phyloP scores from a whole-genome alignment of 2,797 vertebrate species.

The Nannoperca australis region DNA sequence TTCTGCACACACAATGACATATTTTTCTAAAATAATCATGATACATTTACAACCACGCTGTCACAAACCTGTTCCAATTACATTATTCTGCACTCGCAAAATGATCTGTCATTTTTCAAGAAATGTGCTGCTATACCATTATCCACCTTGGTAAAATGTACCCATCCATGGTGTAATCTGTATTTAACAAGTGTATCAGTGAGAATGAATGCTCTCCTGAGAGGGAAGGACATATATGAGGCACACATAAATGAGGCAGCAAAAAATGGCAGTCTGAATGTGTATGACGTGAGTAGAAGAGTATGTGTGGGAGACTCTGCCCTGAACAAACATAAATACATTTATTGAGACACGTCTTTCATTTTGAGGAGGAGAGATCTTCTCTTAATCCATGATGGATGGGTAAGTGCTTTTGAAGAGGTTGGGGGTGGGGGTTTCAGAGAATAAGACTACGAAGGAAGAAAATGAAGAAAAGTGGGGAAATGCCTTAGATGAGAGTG shows the following conservation, averaged over 20 bases:
- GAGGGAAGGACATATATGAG: background rate
- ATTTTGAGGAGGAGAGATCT: slow-evolving; percentile 33
- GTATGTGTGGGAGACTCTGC: slow-evolving; percentile 27
- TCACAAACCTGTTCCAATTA: slow-evolving; percentile 12
- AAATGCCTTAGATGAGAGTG: slow-evolving; percentile 46
- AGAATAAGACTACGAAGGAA: slow-evolving; percentile 25
- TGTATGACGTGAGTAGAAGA: background rate
- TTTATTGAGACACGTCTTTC: slow-evolving; percentile 38
- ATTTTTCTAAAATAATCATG: background rate
- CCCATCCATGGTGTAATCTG: slow-evolving; percentile 39
- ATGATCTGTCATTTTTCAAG: background rate
- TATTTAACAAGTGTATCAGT: slow-evolving; percentile 54
- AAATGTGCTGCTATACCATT: slow-evolving; percentile 18
- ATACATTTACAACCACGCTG: slow-evolving; percentile 12
- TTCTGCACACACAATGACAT: background rate
- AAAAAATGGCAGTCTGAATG: slow-evolving; percentile 18
- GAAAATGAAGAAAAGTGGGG: slow-evolving; percentile 16
- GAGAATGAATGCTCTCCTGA: slow-evolving; percentile 34
- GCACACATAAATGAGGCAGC: slow-evolving; percentile 17
- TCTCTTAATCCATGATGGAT: slow-evolving; percentile 48
- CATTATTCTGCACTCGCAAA: background rate
- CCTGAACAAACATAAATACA: slow-evolving; percentile 41
- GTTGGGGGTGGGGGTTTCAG: slow-evolving; percentile 4
- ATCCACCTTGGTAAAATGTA: slow-evolving; percentile 42
- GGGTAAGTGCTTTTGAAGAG: slow-evolving; percentile 43